Percentiles rank a stretch among this genome's conserved stretches.
phyloP scores from a whole-genome alignment of 2,888 invertebrate genomes.

The Epiblema foenella region DNA sequence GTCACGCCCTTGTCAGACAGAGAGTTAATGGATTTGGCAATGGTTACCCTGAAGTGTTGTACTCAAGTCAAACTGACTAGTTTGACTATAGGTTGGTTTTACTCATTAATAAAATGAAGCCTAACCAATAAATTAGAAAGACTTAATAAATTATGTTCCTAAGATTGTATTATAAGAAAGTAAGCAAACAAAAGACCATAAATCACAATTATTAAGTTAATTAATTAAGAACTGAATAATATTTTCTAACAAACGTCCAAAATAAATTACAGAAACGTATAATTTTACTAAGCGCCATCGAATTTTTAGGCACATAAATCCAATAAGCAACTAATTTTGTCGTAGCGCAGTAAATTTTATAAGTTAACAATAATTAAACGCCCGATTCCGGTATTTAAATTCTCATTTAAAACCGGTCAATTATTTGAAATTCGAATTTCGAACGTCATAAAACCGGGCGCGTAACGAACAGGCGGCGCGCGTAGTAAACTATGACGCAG shows the following conservation, averaged over 20 bases:
- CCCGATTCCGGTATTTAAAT: slow-evolving; percentile 66
- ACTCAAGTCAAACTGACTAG: no score
- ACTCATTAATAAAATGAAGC: not conserved
- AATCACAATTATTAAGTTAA: slow-evolving; percentile 13
- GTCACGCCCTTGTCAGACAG: no score
- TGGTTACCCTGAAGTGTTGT: no score
- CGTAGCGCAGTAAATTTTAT: slow-evolving; percentile 52
- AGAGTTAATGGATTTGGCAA: no score
- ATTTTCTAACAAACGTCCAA: slow-evolving; percentile 12
- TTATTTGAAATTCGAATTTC: slow-evolving; percentile 74
- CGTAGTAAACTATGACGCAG: slow-evolving; percentile 77
- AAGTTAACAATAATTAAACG: slow-evolving; percentile 62
- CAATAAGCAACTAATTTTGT: slow-evolving; percentile 38
- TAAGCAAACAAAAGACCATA: not conserved
- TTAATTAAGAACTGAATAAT: slow-evolving; percentile 18
- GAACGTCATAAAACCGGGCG: slow-evolving; percentile 77
- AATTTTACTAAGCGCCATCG: slow-evolving; percentile 12
- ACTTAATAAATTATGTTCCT: not conserved
- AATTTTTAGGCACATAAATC: slow-evolving; percentile 36
- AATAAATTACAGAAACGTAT: slow-evolving; percentile 26
- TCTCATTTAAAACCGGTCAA: slow-evolving; percentile 73
- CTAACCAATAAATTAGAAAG: not conserved
- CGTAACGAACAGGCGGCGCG: slow-evolving; percentile 79
- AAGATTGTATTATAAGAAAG: slow-evolving; percentile 4
- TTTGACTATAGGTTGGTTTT: no score